Conservation (phyloP, 37 sponge, comb jelly and placozoan genomes). For the Cliona cf. orientalis region DNA sequence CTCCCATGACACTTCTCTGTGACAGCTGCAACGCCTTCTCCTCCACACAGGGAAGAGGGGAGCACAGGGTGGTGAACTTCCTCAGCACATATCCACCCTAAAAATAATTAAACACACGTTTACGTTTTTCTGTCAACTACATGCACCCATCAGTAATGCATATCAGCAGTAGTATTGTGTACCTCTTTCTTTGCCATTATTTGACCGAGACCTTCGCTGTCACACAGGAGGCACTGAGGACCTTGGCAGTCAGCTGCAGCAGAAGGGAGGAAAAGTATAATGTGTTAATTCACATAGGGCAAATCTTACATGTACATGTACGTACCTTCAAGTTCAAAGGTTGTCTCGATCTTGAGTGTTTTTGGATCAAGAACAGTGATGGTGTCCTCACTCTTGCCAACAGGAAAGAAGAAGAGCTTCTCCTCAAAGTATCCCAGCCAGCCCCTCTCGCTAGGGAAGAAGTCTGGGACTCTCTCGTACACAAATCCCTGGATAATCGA, state of each 20-base stretch:
- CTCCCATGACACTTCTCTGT: constrained; percentile 67
- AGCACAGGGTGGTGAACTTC: constrained; percentile 46
- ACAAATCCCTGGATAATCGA: not conserved
- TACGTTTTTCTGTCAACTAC: too few species aligned
- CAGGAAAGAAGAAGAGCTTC: constrained; percentile 62
- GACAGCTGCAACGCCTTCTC: constrained; percentile 65
- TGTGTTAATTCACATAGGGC: not conserved
- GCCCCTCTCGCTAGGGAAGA: not conserved
- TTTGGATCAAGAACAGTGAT: constrained; percentile 62
- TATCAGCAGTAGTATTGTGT: not conserved
- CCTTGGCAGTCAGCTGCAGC: constrained; percentile 67
- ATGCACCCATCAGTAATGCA: not conserved
- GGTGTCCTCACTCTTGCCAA: constrained; percentile 45
- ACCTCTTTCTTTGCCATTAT: constrained; percentile 77
- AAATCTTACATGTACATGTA: not conserved
- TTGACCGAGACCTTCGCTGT: constrained; percentile 59
- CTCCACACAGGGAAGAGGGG: constrained; percentile 48
- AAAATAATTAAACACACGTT: not conserved
- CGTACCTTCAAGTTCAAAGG: constrained; percentile 55
- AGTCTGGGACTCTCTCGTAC: not conserved
- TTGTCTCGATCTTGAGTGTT: constrained; percentile 40
- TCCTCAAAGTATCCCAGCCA: constrained; percentile 39
- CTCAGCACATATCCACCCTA: constrained; percentile 70
- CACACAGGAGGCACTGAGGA: constrained; percentile 60
- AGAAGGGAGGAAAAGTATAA: not conserved